These are phyloP conservation scores for Apteryx mantelli DNA, from an alignment of 2,113 vertebrate genomes.

Conservation along the genomic window DNA sequence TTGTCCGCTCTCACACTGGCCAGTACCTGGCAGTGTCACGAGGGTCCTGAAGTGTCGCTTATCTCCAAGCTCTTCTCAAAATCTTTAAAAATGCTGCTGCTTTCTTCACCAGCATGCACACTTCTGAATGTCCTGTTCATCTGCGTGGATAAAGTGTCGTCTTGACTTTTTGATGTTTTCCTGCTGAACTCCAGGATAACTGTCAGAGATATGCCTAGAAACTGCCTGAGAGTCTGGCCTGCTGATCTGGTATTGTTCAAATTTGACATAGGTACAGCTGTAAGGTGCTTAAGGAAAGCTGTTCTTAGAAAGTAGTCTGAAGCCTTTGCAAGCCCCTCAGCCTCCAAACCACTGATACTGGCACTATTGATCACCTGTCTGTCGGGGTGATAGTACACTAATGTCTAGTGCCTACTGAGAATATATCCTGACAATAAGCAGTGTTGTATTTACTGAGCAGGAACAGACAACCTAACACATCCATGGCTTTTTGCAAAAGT, in stretches of 20 bases:
- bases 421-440: background rate
- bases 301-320: background rate
- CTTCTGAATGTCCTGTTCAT: background rate
- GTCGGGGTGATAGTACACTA: background rate
- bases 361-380: background rate
- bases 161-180: background rate
- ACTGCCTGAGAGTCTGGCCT: background rate
- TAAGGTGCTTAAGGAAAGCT: background rate
- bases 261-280: background rate
- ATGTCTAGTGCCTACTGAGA: background rate
- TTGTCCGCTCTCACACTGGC: background rate
- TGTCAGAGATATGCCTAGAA: background rate
- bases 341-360: background rate
- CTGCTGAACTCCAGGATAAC: background rate
- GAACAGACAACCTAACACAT: background rate
- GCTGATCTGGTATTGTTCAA: background rate
- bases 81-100: background rate
- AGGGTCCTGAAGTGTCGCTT: background rate
- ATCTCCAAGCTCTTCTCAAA: background rate
- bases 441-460: background rate
- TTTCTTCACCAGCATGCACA: background rate
- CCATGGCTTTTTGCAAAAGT: background rate
- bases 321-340: background rate
- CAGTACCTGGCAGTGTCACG: background rate
- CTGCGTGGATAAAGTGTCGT: fast-evolving